phyloP scores from a whole-genome alignment of 2,888 invertebrate species.

The Meteorus cinctellus region DNA sequence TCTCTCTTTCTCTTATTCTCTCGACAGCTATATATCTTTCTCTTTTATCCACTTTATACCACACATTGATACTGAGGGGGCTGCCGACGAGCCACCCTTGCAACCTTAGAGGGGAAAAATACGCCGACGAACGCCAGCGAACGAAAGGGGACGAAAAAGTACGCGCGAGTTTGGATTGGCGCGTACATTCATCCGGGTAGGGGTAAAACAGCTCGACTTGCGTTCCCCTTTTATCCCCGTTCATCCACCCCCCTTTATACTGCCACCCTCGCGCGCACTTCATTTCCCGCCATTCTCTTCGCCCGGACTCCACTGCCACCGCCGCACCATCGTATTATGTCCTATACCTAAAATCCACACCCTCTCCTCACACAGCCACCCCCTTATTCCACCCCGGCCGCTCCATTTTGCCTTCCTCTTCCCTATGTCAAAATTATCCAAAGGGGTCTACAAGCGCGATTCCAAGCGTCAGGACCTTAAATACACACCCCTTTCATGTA shows the following conservation, averaged over 20 bases:
- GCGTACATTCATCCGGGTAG: conserved; percentile 61
- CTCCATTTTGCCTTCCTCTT: conserved; percentile 38
- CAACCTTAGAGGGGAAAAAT: conserved; percentile 72
- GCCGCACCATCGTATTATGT: conserved; percentile 26
- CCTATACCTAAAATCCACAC: conserved; percentile 39
- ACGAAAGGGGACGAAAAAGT: conserved; percentile 67
- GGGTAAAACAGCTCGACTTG: conserved; percentile 43
- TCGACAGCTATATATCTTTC: conserved; percentile 56
- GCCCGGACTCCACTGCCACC: background rate
- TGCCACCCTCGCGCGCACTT: conserved; percentile 37
- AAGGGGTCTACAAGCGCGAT: conserved; percentile 45
- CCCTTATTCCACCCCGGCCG: background rate
- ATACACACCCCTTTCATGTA: conserved; percentile 47
- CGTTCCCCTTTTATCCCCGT: conserved; percentile 42
- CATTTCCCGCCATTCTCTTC: conserved; percentile 22
- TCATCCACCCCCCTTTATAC: conserved; percentile 37
- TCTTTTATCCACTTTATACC: conserved; percentile 41
- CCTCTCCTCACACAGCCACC: conserved; percentile 40
- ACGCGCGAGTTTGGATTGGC: conserved; percentile 64
- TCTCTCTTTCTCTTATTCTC: conserved; percentile 13
- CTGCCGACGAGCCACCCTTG: conserved; percentile 61
- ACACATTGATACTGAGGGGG: conserved; percentile 45
- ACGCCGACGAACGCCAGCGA: conserved; percentile 60
- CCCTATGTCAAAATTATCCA: conserved; percentile 54
- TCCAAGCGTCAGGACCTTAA: conserved; percentile 51